phyloP scores from a whole-genome alignment of 2,888 invertebrate genomes.

The Patella depressa region DNA sequence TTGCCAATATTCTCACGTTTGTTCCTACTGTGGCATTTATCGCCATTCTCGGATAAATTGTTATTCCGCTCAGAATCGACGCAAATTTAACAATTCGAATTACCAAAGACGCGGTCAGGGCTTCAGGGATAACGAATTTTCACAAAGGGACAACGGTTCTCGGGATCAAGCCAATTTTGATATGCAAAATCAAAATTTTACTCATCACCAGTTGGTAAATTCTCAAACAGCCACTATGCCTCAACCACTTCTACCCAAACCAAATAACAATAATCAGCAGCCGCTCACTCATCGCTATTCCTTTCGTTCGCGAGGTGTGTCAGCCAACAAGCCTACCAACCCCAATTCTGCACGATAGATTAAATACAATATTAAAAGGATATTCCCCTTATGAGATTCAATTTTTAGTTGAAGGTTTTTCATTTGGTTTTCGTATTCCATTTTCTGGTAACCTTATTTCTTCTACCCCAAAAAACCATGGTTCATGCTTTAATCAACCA shows the following conservation, averaged over 20 bases:
- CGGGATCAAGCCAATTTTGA: no score
- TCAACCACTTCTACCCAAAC: no score
- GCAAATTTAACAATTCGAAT: no score
- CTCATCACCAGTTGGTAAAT: no score
- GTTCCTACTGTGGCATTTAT: neutral
- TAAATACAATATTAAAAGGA: neutral
- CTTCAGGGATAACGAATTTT: no score
- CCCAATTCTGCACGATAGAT: neutral
- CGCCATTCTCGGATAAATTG: neutral
- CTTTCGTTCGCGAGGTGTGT: neutral
- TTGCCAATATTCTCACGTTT: neutral
- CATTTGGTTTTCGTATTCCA: neutral
- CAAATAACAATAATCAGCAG: no score
- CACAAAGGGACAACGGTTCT: no score
- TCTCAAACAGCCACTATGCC: no score
- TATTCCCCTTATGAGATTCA: neutral
- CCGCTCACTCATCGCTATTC: neutral
- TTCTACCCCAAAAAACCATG: neutral
- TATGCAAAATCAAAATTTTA: no score
- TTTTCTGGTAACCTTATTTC: neutral
- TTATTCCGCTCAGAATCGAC: neutral
- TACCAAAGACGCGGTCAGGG: no score
- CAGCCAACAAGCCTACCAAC: neutral
- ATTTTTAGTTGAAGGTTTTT: neutral
- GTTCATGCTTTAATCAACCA: neutral